These are phyloP conservation scores for Holocentrus rufus DNA, from an alignment of 2,797 vertebrate genomes.

Conservation along the genomic window DNA sequence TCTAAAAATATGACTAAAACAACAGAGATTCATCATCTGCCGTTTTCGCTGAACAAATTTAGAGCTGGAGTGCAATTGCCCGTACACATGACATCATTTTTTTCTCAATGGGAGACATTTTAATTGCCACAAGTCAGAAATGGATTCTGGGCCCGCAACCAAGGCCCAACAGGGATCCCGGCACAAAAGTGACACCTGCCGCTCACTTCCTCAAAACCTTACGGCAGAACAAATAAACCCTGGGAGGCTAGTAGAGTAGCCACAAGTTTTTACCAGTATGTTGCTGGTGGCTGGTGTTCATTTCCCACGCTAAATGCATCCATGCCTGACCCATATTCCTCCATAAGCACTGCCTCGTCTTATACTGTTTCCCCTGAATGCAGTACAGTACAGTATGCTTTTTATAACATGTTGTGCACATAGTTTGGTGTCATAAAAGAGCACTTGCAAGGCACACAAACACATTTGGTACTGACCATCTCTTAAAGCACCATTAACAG, in stretches of 20 bases:
- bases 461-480: not conserved
- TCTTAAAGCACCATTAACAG: not conserved
- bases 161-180: slow-evolving; percentile 14
- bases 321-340: not conserved
- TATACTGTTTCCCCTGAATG: not conserved
- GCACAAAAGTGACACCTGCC: not conserved
- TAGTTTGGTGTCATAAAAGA: not conserved
- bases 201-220: not conserved
- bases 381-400: slow-evolving; percentile 11
- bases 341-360: not conserved
- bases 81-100: not conserved
- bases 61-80: not conserved
- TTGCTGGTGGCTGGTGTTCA: slow-evolving; percentile 5
- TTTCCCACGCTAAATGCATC: slow-evolving; percentile 1
- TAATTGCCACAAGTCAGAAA: not conserved
- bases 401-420: not conserved
- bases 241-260: not conserved
- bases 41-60: not conserved
- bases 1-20: not conserved
- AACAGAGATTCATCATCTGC: not conserved
- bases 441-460: not conserved
- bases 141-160: slow-evolving; percentile 3
- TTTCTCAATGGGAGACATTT: not conserved
- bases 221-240: slow-evolving; percentile 22
- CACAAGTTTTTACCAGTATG: not conserved